Conservation (phyloP, 1,140 invertebrate species). For the Anoplolepis gracilipes region DNA sequence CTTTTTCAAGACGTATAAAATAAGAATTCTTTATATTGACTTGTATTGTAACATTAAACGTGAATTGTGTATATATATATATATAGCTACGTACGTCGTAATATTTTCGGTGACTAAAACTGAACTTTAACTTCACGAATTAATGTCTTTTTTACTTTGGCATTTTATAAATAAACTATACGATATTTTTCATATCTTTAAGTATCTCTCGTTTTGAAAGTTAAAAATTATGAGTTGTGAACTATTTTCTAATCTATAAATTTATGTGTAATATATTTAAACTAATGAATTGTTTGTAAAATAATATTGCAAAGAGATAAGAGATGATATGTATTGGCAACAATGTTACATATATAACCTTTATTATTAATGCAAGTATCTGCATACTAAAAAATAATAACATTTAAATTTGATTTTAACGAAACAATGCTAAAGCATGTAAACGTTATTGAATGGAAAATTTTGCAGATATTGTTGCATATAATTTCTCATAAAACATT, state of each 20-base stretch:
- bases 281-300: not conserved
- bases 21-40: not conserved
- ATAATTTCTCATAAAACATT: slow-evolving; percentile 11
- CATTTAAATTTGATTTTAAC: slow-evolving; percentile 1
- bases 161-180: slow-evolving; percentile 3
- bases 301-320: not conserved
- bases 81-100: not conserved
- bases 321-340: not conserved
- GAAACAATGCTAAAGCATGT: not conserved
- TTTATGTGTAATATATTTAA: not conserved
- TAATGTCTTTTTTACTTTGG: slow-evolving; percentile 2
- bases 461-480: slow-evolving; percentile 1
- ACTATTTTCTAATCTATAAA: not conserved
- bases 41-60: not conserved
- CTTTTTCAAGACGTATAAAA: slow-evolving; percentile 22
- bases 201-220: not conserved
- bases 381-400: not conserved
- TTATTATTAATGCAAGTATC: not conserved
- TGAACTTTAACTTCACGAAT: slow-evolving; percentile 24
- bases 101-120: not conserved
- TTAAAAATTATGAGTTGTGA: not conserved
- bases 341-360: not conserved
- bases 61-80: no score
- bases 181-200: not conserved
- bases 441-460: not conserved